Evolutionary conservation across 2,113 vertebrate species (phyloP), one percentile per base, ranked within the genome.

Genomic region (Orientallactaga bullata): DNA sequence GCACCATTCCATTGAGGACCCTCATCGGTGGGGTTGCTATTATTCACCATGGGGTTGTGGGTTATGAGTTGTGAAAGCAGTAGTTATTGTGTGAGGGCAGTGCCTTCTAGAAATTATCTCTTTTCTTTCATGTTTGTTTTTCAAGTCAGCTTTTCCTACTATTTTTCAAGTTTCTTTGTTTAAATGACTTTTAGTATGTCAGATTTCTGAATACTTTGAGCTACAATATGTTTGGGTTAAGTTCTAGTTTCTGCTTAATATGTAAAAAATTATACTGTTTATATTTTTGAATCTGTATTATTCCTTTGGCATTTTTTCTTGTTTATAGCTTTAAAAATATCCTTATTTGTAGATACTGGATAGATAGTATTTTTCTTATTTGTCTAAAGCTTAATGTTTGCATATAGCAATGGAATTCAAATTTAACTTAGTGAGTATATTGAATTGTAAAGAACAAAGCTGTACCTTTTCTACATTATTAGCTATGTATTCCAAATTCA

Each of bases 271-370:
- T 66, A 71, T 2, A 69, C 7, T 74, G 51, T 83, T 88, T 73
- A 23, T 89, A 20, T 30, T 20, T 77, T 94, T 93, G 7, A 30
- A 60, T 74, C 15, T 78, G 7, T 51, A 74, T 12, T 26, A 76
- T 90, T 80, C 17, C 21, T 77, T 83, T 47, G 17, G 35, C 24
- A 78, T 93, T 96, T 85, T 93, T 96, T 85, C 37, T 51, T 42
- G 1, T 16, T 74, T 72, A 23, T 82, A 51, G 20, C 18, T 21
- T 79, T 77, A 94, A 51, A 89, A 42, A 18, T 81, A 10, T 73
- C 12, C 68, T 90, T 35, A 11, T 32, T 28, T 83, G 39, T 80
- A 92, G 24, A 74, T 60, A 80, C 66, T 90, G 89, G 32, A 30
- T 32, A 60, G 32, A 55, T 15, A 73, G 3, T 77, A 21, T 80